phyloP scores from a whole-genome alignment of 2,113 vertebrate species.

The Ascaphus truei region DNA sequence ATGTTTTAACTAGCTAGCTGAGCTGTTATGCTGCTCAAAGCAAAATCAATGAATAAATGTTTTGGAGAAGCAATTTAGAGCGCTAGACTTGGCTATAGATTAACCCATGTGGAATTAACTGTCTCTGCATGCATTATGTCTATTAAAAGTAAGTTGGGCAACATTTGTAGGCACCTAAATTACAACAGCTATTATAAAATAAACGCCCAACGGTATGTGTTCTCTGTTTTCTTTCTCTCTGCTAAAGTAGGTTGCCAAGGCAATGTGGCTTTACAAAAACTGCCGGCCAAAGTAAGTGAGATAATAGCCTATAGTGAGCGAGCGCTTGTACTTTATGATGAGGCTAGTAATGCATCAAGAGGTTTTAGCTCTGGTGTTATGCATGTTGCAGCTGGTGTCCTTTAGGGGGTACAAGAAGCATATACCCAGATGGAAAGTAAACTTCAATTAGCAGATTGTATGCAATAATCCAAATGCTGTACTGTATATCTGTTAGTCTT shows the following conservation, averaged over 20 bases:
- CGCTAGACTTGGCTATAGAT: neutral
- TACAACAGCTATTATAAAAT: neutral
- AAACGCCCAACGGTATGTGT: neutral
- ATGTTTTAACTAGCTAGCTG: too few relatives aligned
- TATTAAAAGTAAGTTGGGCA: neutral
- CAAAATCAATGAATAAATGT: neutral
- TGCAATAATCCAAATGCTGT: neutral
- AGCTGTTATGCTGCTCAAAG: too few relatives aligned
- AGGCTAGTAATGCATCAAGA: neutral
- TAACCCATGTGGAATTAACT: neutral
- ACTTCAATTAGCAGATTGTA: neutral
- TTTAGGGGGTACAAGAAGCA: too few relatives aligned
- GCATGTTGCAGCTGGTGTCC: neutral
- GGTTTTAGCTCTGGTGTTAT: neutral
- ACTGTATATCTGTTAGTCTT: neutral
- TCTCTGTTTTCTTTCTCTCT: neutral
- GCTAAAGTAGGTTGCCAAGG: conserved; percentile 24
- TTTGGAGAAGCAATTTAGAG: neutral
- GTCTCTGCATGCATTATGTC: neutral
- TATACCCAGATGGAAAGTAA: neutral
- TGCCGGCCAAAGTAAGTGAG: conserved; percentile 22
- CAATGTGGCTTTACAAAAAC: conserved; percentile 26
- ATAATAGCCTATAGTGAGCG: conserved; percentile 21
- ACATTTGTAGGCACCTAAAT: conserved; percentile 2
- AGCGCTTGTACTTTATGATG: conserved; percentile 12